phyloP scores from a whole-genome alignment of 2,113 vertebrate genomes.

The Chaetops frenatus region DNA sequence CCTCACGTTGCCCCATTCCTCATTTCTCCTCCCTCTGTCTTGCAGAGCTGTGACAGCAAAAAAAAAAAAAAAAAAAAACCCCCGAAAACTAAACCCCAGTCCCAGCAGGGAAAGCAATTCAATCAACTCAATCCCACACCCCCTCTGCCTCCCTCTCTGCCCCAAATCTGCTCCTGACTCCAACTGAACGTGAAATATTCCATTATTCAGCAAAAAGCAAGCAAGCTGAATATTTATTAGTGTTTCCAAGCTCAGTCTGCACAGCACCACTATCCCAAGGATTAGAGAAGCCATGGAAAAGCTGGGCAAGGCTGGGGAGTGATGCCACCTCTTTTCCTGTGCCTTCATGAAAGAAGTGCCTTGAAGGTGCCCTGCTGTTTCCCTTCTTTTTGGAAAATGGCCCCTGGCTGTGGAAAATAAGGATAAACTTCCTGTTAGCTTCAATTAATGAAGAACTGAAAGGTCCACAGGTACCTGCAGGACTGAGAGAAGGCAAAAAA shows the following conservation, averaged over 20 bases:
- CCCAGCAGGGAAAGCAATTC: neutral
- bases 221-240: neutral
- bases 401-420: neutral
- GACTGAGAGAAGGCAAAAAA: neutral
- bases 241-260: neutral
- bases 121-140: neutral
- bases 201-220: neutral
- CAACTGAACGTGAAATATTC: neutral
- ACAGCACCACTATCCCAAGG: neutral
- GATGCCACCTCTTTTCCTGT: neutral
- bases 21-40: neutral
- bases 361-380: neutral
- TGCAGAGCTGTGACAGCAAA: neutral
- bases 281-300: neutral
- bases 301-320: neutral
- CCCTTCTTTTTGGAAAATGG: neutral
- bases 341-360: neutral
- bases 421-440: neutral
- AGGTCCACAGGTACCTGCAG: neutral
- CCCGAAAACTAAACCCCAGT: neutral
- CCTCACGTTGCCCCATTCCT: neutral
- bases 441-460: neutral
- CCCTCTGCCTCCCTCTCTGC: neutral
- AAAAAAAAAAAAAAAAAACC: neutral
- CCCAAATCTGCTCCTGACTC: neutral